phyloP scores from a whole-genome alignment of 1,140 invertebrate species.

The Acromyrmex heyeri region DNA sequence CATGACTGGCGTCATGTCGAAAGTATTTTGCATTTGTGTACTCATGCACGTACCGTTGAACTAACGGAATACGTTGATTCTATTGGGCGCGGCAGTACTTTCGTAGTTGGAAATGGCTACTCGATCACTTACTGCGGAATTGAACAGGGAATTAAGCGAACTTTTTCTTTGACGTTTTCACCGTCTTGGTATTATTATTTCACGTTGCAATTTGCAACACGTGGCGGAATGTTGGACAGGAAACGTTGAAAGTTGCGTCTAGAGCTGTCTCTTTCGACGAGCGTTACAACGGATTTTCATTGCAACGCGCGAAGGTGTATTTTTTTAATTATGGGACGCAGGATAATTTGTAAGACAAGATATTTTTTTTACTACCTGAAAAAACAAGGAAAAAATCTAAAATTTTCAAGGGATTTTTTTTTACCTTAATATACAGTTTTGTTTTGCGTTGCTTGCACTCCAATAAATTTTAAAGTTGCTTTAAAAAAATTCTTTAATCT shows the following conservation, averaged over 20 bases:
- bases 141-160: background rate
- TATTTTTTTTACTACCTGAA: no score
- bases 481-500: no score
- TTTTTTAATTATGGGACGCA: background rate
- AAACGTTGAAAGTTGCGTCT: background rate
- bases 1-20: slow-evolving; percentile 26
- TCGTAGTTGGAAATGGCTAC: slow-evolving; percentile 39
- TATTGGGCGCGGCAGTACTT: slow-evolving; percentile 53
- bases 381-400: no score
- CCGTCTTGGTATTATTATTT: background rate
- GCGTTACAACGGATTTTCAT: background rate
- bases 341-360: background rate
- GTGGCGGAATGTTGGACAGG: background rate
- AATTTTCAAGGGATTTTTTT: no score
- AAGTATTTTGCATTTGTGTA: slow-evolving; percentile 55
- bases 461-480: no score
- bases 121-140: slow-evolving; percentile 13
- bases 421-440: no score
- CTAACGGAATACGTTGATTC: slow-evolving; percentile 58
- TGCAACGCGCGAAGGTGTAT: background rate
- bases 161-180: slow-evolving; percentile 18
- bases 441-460: no score
- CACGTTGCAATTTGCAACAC: background rate
- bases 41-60: slow-evolving; percentile 45
- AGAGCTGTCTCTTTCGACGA: background rate